Base-by-base conservation (phyloP, 2,888 invertebrate genomes). In the Drosophila vallismaia region DNA sequence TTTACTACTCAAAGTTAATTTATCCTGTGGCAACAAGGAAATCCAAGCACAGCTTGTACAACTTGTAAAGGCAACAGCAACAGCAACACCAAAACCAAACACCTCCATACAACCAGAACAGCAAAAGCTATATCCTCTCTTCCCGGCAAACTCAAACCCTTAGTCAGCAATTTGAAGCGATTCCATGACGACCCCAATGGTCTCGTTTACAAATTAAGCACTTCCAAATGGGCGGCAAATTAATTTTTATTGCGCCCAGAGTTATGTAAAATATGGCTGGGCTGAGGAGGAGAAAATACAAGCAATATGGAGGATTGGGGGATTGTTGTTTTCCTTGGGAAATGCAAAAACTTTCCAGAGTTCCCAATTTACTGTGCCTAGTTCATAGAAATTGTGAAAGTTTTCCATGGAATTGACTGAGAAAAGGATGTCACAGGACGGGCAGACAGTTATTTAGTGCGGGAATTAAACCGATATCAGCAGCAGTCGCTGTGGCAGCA, bases 191-290 rank as follows among this genome's bases (percentile, higher is more conserved):
- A 80, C 77, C 83, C 87, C 87, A 79, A 74, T 82, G 86, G 77
- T 72, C 79, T 86, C 88, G 82, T 86, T 86, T 82, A 76, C 85
- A 84, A 86, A 88, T 88, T 84, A 88, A 88, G 88, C 76, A 88
- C 87, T 86, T 88, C 75, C 82, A 88, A 88, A 84, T 79, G 79
- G 87, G 79, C 82, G 79, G 82, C 82, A 88, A 85, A 87, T 86
- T 83, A 86, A 86, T 85, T 86, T 86, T 88, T 86, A 86, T 86
- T 88, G 88, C 82, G 55, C 64, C 59, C 75, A 75, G 87, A 86
- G 79, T 84, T 85, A 86, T 88, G 85, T 86, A 88, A 85, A 88
- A 84, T 83, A 78, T 71, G 68, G 59, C 59, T 51, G 74, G 71
- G 44, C 29, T 26, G 50, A 10, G 12, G 4, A 28, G 24, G 53